These are phyloP conservation scores for Dendrocincla fuliginosa DNA, from an alignment of 2,797 vertebrate genomes.

Conservation along the genomic window DNA sequence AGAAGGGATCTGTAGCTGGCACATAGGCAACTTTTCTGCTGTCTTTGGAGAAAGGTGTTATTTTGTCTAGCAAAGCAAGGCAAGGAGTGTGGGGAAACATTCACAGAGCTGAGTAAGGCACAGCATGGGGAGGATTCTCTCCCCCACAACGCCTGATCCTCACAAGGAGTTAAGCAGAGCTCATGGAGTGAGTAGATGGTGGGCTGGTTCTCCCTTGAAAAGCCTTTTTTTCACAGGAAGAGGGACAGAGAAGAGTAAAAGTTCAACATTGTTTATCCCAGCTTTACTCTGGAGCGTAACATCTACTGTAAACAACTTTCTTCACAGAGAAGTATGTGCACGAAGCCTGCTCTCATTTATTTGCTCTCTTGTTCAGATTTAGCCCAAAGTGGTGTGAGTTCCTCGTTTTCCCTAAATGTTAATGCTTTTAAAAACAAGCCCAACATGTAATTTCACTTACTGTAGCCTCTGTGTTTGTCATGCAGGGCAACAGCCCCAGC, in stretches of 20 bases:
- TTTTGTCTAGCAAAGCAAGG: not conserved
- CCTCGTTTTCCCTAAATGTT: not conserved
- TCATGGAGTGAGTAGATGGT: not conserved
- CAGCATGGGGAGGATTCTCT: not conserved
- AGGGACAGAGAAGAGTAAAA: not conserved
- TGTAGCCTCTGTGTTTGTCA: not conserved
- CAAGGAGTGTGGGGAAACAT: not conserved
- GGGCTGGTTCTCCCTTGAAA: not conserved
- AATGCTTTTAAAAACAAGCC: not conserved
- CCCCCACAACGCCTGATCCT: not conserved
- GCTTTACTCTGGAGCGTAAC: not conserved
- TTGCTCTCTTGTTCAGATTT: not conserved
- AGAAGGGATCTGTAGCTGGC: not conserved
- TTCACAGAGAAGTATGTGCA: not conserved
- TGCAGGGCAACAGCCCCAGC: not conserved
- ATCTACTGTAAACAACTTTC: not conserved
- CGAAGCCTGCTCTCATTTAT: not conserved
- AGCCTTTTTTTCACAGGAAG: not conserved
- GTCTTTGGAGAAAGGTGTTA: not conserved
- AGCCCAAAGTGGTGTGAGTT: not conserved
- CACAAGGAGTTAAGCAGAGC: not conserved
- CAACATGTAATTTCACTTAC: not conserved
- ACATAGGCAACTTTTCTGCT: not conserved
- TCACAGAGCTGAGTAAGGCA: rapidly evolving
- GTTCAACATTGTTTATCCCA: constrained; percentile 11